phyloP scores from a whole-genome alignment of 2,797 vertebrate genomes.

The Netta rufina region DNA sequence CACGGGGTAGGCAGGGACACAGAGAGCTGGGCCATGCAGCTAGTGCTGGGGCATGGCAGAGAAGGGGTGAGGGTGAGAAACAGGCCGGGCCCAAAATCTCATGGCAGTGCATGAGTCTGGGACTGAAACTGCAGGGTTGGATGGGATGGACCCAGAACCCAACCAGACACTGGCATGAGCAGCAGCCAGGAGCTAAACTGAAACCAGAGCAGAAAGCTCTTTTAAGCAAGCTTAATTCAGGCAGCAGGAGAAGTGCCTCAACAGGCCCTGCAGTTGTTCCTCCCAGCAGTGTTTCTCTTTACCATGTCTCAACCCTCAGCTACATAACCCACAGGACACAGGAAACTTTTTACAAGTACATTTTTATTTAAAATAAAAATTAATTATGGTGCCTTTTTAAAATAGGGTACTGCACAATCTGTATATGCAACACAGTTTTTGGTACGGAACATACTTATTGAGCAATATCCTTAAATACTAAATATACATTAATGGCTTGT shows the following conservation, averaged over 20 bases:
- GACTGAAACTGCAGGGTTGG: background rate
- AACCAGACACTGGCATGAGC: rapidly evolving
- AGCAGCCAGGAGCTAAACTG: background rate
- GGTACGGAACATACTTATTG: conserved; percentile 86
- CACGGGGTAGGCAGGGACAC: background rate
- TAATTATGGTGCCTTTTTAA: conserved; percentile 83
- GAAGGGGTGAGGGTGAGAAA: background rate
- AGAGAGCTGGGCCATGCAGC: background rate
- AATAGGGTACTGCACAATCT: conserved; percentile 84
- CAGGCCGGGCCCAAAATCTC: background rate
- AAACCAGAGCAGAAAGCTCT: background rate
- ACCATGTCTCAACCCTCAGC: background rate
- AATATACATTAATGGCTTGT: conserved; percentile 89
- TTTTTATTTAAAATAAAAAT: conserved; percentile 99
- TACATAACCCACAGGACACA: background rate
- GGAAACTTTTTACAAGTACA: conserved; percentile 81
- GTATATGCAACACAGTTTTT: conserved; percentile 80
- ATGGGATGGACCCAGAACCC: background rate
- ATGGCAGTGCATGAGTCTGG: background rate
- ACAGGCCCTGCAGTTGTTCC: background rate
- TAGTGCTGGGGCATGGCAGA: background rate
- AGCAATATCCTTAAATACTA: conserved; percentile 85
- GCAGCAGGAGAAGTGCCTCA: background rate
- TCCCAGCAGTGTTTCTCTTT: background rate
- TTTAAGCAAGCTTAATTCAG: background rate